A percentile compares a stretch with the other conserved stretches of the same genome.
These are phyloP conservation scores for Thymelicus lineola DNA, from an alignment of 2,888 invertebrate genomes.

Conservation along the genomic window DNA sequence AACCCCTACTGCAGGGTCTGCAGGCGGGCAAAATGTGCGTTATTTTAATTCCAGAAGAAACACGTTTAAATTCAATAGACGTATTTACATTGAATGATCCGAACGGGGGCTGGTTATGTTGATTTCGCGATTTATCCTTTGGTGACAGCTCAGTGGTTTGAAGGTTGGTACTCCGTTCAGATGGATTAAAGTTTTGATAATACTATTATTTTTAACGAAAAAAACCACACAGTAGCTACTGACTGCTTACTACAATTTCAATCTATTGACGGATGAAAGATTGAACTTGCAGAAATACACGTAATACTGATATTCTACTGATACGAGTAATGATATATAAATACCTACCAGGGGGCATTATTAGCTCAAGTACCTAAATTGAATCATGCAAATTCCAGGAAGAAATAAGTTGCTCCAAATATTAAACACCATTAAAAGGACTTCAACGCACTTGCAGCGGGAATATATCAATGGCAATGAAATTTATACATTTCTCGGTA, in stretches of 20 bases:
- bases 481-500: conserved; percentile 3
- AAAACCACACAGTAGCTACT: too few species aligned
- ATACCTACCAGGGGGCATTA: too few species aligned
- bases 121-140: conserved; percentile 11
- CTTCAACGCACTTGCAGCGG: background rate
- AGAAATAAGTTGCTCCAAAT: background rate
- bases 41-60: conserved; percentile 44
- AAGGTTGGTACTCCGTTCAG: background rate
- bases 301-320: too few species aligned
- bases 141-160: background rate
- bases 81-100: conserved; percentile 39
- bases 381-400: background rate
- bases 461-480: conserved; percentile 1
- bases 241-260: too few species aligned
- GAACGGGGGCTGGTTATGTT: conserved; percentile 20
- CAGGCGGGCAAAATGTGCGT: conserved; percentile 38
- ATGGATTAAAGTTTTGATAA: background rate
- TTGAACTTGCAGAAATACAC: too few species aligned
- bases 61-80: conserved; percentile 39
- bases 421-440: background rate
- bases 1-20: conserved; percentile 35
- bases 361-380: background rate
- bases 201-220: too few species aligned
- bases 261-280: too few species aligned
- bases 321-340: too few species aligned